These are phyloP conservation scores for Manduca sexta DNA, from an alignment of 1,140 invertebrate species.

Conservation along the genomic window DNA sequence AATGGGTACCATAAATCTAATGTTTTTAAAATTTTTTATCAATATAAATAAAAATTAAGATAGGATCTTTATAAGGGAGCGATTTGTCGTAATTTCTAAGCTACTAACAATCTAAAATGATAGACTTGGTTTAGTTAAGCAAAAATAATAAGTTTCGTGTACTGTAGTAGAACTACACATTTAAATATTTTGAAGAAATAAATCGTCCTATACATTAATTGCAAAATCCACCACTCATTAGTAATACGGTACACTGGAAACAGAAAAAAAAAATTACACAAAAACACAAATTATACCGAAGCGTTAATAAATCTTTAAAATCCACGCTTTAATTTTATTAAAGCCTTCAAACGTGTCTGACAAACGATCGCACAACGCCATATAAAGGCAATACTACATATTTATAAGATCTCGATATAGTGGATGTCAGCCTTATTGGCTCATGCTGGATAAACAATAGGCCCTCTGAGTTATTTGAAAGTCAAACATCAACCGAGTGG, in stretches of 20 bases:
- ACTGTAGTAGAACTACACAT: too few species aligned
- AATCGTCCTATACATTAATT: too few species aligned
- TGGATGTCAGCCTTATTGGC: slow-evolving; percentile 35
- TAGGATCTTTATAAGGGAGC: too few species aligned
- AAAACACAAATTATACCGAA: neutral
- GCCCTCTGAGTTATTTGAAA: slow-evolving; percentile 50
- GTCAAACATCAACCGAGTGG: slow-evolving; percentile 46
- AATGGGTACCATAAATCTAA: too few species aligned
- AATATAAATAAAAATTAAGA: too few species aligned
- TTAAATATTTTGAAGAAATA: too few species aligned
- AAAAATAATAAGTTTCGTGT: too few species aligned
- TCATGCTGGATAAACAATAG: slow-evolving; percentile 50
- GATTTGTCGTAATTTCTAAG: too few species aligned
- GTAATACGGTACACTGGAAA: neutral
- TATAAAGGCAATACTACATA: slow-evolving; percentile 50
- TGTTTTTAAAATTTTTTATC: too few species aligned
- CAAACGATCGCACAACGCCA: slow-evolving; percentile 36
- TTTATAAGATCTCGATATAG: slow-evolving; percentile 52
- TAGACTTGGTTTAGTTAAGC: too few species aligned
- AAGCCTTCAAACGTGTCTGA: slow-evolving; percentile 24
- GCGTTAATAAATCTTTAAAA: slow-evolving; percentile 3
- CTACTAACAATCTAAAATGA: too few species aligned
- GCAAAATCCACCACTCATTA: too few species aligned
- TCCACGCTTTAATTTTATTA: slow-evolving; percentile 15
- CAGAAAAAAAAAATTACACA: neutral